phyloP scores from a whole-genome alignment of 2,113 vertebrate species.

The Oncorhynchus nerka region DNA sequence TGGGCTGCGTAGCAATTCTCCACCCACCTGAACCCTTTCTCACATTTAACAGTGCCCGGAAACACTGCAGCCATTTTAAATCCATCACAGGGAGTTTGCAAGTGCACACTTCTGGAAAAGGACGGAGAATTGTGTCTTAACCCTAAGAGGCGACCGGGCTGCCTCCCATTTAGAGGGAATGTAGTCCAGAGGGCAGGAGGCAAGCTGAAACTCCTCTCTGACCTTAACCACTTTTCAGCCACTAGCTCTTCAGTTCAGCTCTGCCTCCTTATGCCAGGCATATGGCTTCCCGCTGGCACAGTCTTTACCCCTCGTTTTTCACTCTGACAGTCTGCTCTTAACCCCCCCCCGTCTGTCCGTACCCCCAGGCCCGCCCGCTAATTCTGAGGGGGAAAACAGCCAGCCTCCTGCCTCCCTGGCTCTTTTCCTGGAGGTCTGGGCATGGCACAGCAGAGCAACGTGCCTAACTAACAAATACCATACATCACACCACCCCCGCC shows the following conservation, averaged over 20 bases:
- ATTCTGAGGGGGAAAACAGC: slow-evolving; percentile 31
- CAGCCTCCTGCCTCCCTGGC: slow-evolving; percentile 10
- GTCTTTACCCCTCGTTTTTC: slow-evolving; percentile 66
- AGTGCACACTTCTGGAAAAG: no score
- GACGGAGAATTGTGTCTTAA: neutral
- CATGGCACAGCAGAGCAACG: slow-evolving; percentile 28
- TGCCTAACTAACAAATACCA: slow-evolving; percentile 22
- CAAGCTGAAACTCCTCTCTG: slow-evolving; percentile 47
- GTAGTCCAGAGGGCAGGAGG: neutral
- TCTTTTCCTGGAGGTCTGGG: slow-evolving; percentile 38
- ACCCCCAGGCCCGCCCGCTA: slow-evolving; percentile 32
- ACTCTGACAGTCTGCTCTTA: slow-evolving; percentile 65
- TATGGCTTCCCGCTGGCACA: slow-evolving; percentile 63
- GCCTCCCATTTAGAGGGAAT: neutral
- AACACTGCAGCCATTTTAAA: no score
- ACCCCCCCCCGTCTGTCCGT: slow-evolving; percentile 25
- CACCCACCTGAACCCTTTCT: no score
- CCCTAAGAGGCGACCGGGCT: neutral
- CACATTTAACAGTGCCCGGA: no score
- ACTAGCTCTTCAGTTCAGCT: slow-evolving; percentile 44
- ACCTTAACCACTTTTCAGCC: slow-evolving; percentile 52
- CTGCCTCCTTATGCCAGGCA: slow-evolving; percentile 52
- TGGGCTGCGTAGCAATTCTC: no score
- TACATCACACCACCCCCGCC: neutral
- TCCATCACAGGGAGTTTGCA: neutral